A percentile compares a stretch with the other conserved stretches of the same genome.
phyloP scores from a whole-genome alignment of 2,797 vertebrate species.

The Sylvia borin region DNA sequence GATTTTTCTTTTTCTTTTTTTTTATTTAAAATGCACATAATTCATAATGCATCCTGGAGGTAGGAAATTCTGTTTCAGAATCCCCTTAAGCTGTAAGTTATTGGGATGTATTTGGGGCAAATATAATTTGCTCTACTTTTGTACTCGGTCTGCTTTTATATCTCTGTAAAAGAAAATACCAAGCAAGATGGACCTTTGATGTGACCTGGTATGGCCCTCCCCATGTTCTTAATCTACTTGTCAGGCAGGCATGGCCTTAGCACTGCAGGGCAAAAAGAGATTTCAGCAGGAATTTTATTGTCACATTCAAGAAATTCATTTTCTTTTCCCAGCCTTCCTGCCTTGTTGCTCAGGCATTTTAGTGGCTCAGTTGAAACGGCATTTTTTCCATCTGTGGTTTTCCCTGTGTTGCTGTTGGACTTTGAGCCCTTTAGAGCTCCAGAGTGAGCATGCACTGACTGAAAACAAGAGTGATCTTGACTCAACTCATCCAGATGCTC shows the following conservation, averaged over 20 bases:
- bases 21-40: not conserved
- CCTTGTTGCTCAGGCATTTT: not conserved
- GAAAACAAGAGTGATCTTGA: not conserved
- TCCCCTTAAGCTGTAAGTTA: not conserved
- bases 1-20: too few relatives aligned
- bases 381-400: not conserved
- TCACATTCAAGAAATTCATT: not conserved
- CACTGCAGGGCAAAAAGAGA: not conserved
- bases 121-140: not conserved
- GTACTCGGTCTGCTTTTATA: not conserved
- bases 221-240: not conserved
- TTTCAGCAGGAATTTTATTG: not conserved
- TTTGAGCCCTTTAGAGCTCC: not conserved
- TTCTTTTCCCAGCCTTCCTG: not conserved
- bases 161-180: not conserved
- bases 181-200: not conserved
- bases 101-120: not conserved
- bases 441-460: not conserved
- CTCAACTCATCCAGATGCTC: not conserved
- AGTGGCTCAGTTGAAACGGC: not conserved
- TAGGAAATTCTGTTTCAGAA: not conserved
- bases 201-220: not conserved
- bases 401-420: not conserved
- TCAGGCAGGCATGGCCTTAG: not conserved
- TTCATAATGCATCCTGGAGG: not conserved